Conservation (phyloP, 1,140 invertebrate genomes). For the Bombus sylvicola region DNA sequence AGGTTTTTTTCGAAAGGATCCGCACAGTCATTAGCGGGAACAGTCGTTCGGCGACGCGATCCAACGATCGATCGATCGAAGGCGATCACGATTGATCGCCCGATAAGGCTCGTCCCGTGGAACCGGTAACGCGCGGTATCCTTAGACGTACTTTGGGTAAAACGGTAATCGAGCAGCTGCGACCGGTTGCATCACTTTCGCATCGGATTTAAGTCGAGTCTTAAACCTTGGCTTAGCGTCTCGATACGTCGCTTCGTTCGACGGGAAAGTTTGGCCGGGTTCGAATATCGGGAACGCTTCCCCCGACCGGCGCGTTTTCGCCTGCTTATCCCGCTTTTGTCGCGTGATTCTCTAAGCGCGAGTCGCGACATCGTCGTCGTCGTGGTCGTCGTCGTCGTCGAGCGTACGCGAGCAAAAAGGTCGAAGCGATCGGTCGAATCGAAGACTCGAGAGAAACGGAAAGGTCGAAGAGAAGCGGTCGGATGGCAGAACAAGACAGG, state of each 20-base stretch:
- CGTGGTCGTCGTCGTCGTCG: too few relatives aligned
- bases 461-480: not conserved
- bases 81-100: slow-evolving; percentile 44
- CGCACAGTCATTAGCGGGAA: slow-evolving; percentile 49
- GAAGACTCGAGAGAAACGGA: slow-evolving; percentile 38
- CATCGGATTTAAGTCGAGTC: slow-evolving; percentile 14
- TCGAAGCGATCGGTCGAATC: slow-evolving; percentile 19
- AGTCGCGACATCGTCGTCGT: too few relatives aligned
- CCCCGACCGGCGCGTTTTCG: too few relatives aligned
- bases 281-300: too few relatives aligned
- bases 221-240: slow-evolving; percentile 23
- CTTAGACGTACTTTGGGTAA: slow-evolving; percentile 49
- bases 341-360: too few relatives aligned
- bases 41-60: slow-evolving; percentile 39
- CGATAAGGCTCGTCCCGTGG: slow-evolving; percentile 52
- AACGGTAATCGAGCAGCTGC: slow-evolving; percentile 35
- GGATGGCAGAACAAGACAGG: slow-evolving; percentile 44
- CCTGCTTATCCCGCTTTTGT: too few relatives aligned
- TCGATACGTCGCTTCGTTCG: too few relatives aligned
- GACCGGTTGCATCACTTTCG: slow-evolving; percentile 58
- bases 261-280: too few relatives aligned
- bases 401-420: not conserved
- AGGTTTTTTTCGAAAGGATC: slow-evolving; percentile 55
- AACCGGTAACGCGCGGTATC: slow-evolving; percentile 62
- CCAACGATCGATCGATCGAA: slow-evolving; percentile 28